Evolutionary conservation across 2,888 invertebrate species (phyloP), one percentile per base, ranked within the genome.

Genomic region (Temnothorax rugatulus): DNA sequence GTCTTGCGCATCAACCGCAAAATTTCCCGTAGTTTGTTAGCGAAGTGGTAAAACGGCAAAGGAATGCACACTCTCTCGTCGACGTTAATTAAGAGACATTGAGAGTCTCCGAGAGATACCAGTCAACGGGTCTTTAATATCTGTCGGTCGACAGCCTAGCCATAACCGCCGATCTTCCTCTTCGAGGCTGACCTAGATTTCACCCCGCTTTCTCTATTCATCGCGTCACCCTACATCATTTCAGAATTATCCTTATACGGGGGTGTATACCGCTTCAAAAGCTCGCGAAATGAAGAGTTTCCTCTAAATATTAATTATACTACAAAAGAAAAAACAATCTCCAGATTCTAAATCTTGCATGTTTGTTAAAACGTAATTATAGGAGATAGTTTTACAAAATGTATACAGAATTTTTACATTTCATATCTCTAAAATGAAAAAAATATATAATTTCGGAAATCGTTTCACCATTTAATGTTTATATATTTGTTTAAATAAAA

Each of bases 31-130:
- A 83, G 83, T 76, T 86, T 86, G 91, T 90, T 91, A 88, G 86
- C 84, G 38, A 89, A 73, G 86, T 77, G 84, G 84, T 82, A 85
- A 85, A 74, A 81, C 66, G 84, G 83, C 68, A 87, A 90, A 87
- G 85, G 73, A 87, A 89, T 89, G 90, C 87, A 81, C 85, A 86
- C 68, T 82, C 87, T 88, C 85, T 87, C 87, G 84, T 90, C 87
- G 87, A 84, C 90, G 89, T 92, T 92, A 92, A 91, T 91, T 91
- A 92, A 92, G 90, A 88, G 89, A 85, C 87, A 89, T 88, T 90
- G 90, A 91, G 90, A 88, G 91, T 87, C 87, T 92, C 87, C 57
- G 75, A 88, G 88, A 87, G 88, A 90, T 86, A 87, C 82, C 66
- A 86, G 47, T 88, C 85, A 87, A 86, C 84, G 87, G 83, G 85